Evolutionary conservation across 2,888 invertebrate species (phyloP).

Genomic region (Lasiommata megera): DNA sequence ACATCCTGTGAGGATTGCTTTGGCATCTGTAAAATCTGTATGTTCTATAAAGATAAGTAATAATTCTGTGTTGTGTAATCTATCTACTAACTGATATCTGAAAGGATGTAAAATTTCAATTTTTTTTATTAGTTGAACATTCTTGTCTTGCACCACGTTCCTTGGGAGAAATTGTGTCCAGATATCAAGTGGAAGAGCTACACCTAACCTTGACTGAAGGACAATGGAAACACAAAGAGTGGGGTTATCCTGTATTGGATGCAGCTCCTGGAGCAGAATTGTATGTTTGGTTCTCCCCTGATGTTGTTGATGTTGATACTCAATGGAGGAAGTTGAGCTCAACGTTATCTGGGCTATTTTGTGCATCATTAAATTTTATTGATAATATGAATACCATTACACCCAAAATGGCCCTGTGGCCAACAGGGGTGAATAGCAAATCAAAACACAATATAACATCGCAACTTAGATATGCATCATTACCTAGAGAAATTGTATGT

Average conservation of each 20-base stretch:
- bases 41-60: no score
- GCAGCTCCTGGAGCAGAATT: conserved; percentile 97
- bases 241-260: conserved; percentile 96
- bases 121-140: conserved; percentile 85
- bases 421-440: conserved; percentile 82
- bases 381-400: conserved; percentile 91
- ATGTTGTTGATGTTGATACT: conserved; percentile 85
- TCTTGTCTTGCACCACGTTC: conserved; percentile 94
- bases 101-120: conserved; percentile 9
- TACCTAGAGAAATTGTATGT: conserved; percentile 98
- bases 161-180: conserved; percentile 91
- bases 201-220: conserved; percentile 96
- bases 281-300: conserved; percentile 93
- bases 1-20: no score
- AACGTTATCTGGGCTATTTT: conserved; percentile 96
- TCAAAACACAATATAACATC: conserved; percentile 74
- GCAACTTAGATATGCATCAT: conserved; percentile 89
- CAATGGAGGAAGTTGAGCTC: conserved; percentile 95
- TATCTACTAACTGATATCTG: no score
- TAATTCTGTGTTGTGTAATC: no score
- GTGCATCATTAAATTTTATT: conserved; percentile 97
- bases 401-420: conserved; percentile 92
- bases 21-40: no score
- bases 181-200: conserved; percentile 93
- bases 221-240: conserved; percentile 94